phyloP scores from a whole-genome alignment of 92 coral and sea anemone genomes.

The Pocillopora meandrina region DNA sequence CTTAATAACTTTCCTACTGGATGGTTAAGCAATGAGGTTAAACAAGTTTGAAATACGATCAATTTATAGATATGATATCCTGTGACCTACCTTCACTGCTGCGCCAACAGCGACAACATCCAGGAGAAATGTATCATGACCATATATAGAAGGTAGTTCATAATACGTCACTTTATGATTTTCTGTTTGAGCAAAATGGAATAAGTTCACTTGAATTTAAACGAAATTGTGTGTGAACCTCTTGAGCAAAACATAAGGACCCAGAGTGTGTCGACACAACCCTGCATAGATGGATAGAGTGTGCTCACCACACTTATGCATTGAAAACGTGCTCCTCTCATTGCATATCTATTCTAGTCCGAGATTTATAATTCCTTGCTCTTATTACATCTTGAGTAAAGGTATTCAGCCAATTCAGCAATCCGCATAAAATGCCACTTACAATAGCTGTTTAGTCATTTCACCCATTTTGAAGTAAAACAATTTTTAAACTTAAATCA shows the following conservation, averaged over 20 bases:
- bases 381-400: no score
- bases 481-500: no score
- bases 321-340: no score
- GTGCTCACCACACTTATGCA: no score
- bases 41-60: neutral
- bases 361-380: no score
- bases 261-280: no score
- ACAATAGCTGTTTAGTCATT: no score
- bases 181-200: constrained; percentile 50
- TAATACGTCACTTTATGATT: constrained; percentile 92
- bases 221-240: neutral
- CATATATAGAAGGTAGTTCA: constrained; percentile 95
- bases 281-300: no score
- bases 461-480: no score
- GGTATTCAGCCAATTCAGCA: neutral
- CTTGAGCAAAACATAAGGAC: neutral
- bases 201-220: neutral
- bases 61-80: neutral
- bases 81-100: constrained; percentile 83
- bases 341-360: no score
- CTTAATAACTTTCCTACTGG: no score
- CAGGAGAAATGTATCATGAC: constrained; percentile 94
- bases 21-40: neutral
- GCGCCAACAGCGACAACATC: constrained; percentile 96
- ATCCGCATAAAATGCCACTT: neutral